Percentiles rank a stretch among this genome's conserved stretches.
Evolutionary conservation across 2,888 invertebrate genomes (phyloP).

Genomic region (Sphaerophoria rueppellii): DNA sequence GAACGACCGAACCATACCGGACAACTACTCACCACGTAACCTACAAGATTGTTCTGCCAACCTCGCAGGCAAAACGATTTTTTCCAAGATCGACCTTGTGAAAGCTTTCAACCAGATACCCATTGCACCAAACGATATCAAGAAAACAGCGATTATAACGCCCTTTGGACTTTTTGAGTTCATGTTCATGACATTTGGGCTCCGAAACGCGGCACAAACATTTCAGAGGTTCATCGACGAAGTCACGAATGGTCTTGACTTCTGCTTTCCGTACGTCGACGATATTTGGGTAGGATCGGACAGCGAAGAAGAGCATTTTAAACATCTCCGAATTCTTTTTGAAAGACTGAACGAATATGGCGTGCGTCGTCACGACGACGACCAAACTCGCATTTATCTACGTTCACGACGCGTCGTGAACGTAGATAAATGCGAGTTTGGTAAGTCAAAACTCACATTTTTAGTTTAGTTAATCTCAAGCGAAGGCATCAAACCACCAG

Average conservation of each 20-base stretch:
- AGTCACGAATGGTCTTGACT: conserved; percentile 50
- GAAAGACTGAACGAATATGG: conserved; percentile 25
- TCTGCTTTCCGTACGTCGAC: conserved; percentile 47
- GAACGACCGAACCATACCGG: conserved; percentile 76
- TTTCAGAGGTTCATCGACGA: conserved; percentile 78
- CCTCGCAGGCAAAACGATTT: conserved; percentile 25
- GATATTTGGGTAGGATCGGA: conserved; percentile 37
- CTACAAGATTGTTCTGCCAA: conserved; percentile 26
- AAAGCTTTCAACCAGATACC: conserved; percentile 47
- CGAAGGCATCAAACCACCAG: neutral
- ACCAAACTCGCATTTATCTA: conserved; percentile 26
- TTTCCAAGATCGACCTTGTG: conserved; percentile 37
- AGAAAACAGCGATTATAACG: conserved; percentile 75
- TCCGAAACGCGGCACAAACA: conserved; percentile 77
- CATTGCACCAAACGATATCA: conserved; percentile 25
- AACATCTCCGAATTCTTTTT: conserved; percentile 33
- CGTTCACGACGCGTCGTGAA: conserved; percentile 15
- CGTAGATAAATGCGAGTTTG: conserved; percentile 23
- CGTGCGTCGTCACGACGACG: conserved; percentile 16
- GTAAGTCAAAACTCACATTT: conserved; percentile 18
- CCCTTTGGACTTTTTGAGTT: conserved; percentile 79
- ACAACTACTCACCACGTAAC: conserved; percentile 77
- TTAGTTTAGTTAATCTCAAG: conserved; percentile 10
- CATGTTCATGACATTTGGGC: conserved; percentile 77
- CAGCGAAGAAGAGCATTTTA: conserved; percentile 25